Percentiles rank a stretch among this genome's conserved stretches.
Evolutionary conservation across 2,888 invertebrate species (phyloP).

Genomic region (Thecocarcelia acutangulata): DNA sequence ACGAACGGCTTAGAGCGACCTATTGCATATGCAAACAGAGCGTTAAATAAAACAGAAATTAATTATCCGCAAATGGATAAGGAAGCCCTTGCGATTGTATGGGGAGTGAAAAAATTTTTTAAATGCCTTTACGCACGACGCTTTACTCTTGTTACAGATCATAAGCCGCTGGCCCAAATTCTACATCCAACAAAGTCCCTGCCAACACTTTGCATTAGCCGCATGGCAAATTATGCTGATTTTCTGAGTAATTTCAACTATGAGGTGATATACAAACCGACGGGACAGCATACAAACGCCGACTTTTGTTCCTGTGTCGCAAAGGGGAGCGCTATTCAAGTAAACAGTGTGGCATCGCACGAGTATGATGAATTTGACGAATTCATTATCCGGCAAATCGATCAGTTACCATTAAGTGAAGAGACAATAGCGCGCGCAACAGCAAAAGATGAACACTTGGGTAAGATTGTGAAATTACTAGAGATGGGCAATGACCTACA

Average conservation of each 20-base stretch:
- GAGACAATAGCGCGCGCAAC: constrained; percentile 1
- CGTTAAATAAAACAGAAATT: not conserved
- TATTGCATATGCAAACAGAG: constrained; percentile 1
- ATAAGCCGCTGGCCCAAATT: constrained; percentile 29
- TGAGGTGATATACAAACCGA: not conserved
- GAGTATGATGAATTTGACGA: constrained; percentile 37
- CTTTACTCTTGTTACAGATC: constrained; percentile 33
- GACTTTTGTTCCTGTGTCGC: constrained; percentile 27
- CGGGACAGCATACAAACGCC: constrained; percentile 12
- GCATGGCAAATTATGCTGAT: constrained; percentile 49
- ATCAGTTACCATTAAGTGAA: constrained; percentile 21
- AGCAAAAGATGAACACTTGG: not conserved
- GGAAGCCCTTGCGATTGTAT: constrained; percentile 29
- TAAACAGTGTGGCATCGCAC: not conserved
- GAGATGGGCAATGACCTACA: not conserved
- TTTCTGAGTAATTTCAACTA: constrained; percentile 34
- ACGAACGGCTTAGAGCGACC: not conserved
- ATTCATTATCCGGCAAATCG: constrained; percentile 20
- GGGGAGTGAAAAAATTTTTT: constrained; percentile 35
- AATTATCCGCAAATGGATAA: constrained; percentile 35
- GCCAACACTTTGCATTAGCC: constrained; percentile 12
- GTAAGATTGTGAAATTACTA: constrained; percentile 2
- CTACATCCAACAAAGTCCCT: constrained; percentile 11
- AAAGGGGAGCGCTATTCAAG: not conserved
- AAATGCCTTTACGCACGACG: constrained; percentile 26